Percentiles rank a stretch among this genome's conserved stretches.
Evolutionary conservation across 2,113 vertebrate species (phyloP).

Genomic region (Microtus ochrogaster): DNA sequence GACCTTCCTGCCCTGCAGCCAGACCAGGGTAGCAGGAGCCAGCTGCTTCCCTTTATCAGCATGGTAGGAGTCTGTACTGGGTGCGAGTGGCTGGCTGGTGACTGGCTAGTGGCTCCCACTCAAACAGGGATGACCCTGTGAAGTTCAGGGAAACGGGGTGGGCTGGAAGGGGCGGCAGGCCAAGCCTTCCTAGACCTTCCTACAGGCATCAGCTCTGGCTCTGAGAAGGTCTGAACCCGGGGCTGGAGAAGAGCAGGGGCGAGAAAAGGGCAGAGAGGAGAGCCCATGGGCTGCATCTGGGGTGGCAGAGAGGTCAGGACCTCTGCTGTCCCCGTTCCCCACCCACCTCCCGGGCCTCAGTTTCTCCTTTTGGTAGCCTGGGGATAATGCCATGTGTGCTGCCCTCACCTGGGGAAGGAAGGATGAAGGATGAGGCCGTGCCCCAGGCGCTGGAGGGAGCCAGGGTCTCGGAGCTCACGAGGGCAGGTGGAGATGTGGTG

Average conservation of each 20-base stretch:
- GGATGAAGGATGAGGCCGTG: conserved; percentile 74
- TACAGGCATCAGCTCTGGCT: conserved; percentile 21
- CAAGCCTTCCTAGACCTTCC: conserved; percentile 44
- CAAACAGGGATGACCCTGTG: conserved; percentile 2
- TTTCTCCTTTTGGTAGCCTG: conserved; percentile 82
- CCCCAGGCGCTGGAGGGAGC: conserved; percentile 64
- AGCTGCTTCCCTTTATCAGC: not conserved
- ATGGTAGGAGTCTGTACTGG: not conserved
- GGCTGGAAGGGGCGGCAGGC: conserved; percentile 26
- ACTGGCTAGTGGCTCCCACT: conserved; percentile 19
- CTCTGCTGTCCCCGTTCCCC: conserved; percentile 63
- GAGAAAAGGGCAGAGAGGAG: conserved; percentile 65
- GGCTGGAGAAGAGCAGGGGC: conserved; percentile 78
- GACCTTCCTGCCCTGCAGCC: not conserved
- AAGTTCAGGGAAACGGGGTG: not conserved
- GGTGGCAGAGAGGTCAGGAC: conserved; percentile 64
- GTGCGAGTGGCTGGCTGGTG: not conserved
- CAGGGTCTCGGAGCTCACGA: conserved; percentile 61
- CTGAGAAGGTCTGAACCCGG: conserved; percentile 65
- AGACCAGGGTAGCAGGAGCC: not conserved
- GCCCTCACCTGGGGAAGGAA: conserved; percentile 76
- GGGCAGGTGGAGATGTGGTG: conserved; percentile 52
- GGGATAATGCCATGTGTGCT: conserved; percentile 84
- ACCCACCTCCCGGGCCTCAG: conserved; percentile 74
- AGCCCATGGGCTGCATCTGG: conserved; percentile 59